phyloP scores from a whole-genome alignment of 2,113 vertebrate species.

The Forbesichthys agassizii region DNA sequence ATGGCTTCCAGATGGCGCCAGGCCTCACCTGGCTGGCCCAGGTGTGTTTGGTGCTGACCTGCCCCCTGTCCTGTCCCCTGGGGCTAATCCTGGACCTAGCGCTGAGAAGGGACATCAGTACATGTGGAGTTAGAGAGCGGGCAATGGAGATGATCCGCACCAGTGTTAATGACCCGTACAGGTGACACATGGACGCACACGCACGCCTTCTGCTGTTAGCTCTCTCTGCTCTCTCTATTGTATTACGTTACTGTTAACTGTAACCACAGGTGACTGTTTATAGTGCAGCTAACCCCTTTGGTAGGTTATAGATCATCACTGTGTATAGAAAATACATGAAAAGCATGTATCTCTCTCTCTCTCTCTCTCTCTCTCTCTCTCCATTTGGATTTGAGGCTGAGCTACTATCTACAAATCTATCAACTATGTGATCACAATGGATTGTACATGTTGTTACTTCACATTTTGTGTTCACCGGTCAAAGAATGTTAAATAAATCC shows the following conservation, averaged over 20 bases:
- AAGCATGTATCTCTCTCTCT: neutral
- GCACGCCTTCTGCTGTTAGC: too few species aligned
- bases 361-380: too few species aligned
- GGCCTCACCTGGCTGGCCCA: conserved; percentile 83
- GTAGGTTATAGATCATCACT: too few species aligned
- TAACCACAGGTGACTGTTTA: too few species aligned
- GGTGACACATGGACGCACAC: conserved; percentile 33
- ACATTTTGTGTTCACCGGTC: neutral
- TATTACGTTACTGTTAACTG: too few species aligned
- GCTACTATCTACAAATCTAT: neutral
- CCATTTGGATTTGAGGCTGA: too few species aligned
- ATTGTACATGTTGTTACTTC: neutral
- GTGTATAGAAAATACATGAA: too few species aligned
- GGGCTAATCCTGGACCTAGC: conserved; percentile 83
- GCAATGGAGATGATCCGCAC: conserved; percentile 87
- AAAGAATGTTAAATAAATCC: too few species aligned
- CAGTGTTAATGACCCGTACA: conserved; percentile 83
- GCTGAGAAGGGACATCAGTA: conserved; percentile 77
- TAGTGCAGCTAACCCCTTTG: too few species aligned
- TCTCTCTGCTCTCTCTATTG: too few species aligned
- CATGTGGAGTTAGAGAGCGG: conserved; percentile 78
- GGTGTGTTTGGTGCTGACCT: conserved; percentile 83
- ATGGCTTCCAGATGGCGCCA: conserved; percentile 83
- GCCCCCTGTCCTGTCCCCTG: conserved; percentile 83
- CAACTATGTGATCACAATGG: neutral